Percentiles rank a stretch among this genome's conserved stretches.
These are phyloP conservation scores for Scylla paramamosain DNA, from an alignment of 1,140 invertebrate species.

Conservation along the genomic window DNA sequence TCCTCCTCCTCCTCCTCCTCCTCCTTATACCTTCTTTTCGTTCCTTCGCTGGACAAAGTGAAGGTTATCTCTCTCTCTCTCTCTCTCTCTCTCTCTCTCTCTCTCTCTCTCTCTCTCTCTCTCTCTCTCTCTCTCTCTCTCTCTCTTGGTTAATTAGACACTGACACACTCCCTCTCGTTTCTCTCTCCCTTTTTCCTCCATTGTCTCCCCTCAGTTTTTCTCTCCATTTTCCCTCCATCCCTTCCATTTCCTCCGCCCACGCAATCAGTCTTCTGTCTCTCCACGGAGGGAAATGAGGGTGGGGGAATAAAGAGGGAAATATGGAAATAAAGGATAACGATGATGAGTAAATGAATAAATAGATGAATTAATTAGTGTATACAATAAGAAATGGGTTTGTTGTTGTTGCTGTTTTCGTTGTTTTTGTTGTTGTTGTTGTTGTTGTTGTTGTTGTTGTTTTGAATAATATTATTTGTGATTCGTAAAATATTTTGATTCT, in stretches of 20 bases:
- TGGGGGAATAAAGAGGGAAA: background rate
- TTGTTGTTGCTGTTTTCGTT: too few relatives aligned
- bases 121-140: too few relatives aligned
- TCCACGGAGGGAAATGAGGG: background rate
- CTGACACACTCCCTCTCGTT: too few relatives aligned
- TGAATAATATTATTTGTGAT: too few relatives aligned
- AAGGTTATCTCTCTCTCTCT: background rate
- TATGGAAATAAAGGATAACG: background rate
- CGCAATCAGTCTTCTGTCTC: background rate
- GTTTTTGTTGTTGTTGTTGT: too few relatives aligned
- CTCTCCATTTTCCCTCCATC: background rate
- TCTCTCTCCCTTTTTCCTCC: background rate
- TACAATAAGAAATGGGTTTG: too few relatives aligned
- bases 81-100: constrained; percentile 3
- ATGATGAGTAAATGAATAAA: background rate
- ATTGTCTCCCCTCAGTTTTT: background rate
- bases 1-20: too few relatives aligned
- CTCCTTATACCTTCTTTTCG: too few relatives aligned
- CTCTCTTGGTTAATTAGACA: too few relatives aligned
- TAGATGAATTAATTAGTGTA: too few relatives aligned
- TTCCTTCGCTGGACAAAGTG: background rate
- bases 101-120: background rate
- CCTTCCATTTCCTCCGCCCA: background rate
- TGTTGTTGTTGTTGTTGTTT: too few relatives aligned
- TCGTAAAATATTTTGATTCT: too few relatives aligned